Percentiles rank a stretch among this genome's conserved stretches.
Conservation (phyloP, 2,888 invertebrate genomes). For the Brenthis daphne region DNA sequence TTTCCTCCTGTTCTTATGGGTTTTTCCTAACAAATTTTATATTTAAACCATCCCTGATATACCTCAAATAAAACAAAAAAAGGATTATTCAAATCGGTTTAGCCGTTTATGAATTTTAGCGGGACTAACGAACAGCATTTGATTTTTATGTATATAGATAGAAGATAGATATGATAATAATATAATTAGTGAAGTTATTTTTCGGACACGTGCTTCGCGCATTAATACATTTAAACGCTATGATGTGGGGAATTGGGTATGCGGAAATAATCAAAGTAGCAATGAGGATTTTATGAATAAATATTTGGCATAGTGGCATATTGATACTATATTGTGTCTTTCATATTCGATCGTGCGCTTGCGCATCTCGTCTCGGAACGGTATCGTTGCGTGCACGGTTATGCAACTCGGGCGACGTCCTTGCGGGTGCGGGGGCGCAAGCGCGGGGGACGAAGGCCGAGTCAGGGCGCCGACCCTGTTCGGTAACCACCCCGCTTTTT, state of each 20-base stretch:
- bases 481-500: conserved; percentile 48
- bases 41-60: no score
- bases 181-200: neutral
- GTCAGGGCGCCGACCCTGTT: conserved; percentile 65
- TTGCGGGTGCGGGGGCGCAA: conserved; percentile 57
- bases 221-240: neutral
- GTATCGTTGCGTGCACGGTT: conserved; percentile 74
- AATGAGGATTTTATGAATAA: conserved; percentile 20
- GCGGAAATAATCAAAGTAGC: conserved; percentile 29
- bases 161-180: neutral
- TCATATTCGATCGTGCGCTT: conserved; percentile 24
- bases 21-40: no score
- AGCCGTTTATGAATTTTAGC: no score
- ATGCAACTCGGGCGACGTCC: conserved; percentile 77
- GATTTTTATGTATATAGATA: no score
- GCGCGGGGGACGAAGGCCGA: conserved; percentile 71
- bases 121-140: no score
- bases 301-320: conserved; percentile 21
- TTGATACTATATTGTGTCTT: conserved; percentile 14
- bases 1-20: no score
- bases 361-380: conserved; percentile 57
- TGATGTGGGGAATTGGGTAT: conserved; percentile 25
- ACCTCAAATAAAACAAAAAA: no score
- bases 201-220: neutral
- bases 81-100: no score